Conservation (phyloP, 2,797 vertebrate species). For the Molossus molossus region DNA sequence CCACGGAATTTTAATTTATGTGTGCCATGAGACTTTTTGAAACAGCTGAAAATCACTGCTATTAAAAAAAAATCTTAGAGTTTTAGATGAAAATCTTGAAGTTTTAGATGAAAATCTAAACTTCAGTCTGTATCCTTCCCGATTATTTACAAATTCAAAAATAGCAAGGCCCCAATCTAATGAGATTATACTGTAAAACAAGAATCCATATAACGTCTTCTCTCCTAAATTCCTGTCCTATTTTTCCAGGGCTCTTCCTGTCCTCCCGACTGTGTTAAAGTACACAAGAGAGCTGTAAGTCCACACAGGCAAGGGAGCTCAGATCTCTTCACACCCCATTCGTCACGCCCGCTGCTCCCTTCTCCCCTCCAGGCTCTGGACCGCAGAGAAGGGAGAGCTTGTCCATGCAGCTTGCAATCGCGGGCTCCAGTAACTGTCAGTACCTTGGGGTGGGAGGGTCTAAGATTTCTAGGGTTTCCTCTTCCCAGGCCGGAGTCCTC, state of each 20-base stretch:
- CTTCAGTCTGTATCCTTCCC: slow-evolving; percentile 13
- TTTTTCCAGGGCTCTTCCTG: neutral
- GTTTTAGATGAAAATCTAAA: slow-evolving; percentile 50
- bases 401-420: neutral
- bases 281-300: neutral
- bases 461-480: neutral
- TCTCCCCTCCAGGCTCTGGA: neutral
- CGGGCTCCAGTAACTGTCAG: neutral
- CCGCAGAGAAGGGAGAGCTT: neutral
- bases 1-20: neutral
- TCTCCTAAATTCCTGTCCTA: neutral
- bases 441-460: neutral
- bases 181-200: neutral
- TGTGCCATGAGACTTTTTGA: neutral
- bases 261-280: neutral
- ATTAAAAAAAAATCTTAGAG: neutral
- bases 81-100: neutral
- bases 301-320: neutral
- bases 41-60: neutral
- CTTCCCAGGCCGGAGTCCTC: neutral
- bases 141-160: slow-evolving; percentile 64
- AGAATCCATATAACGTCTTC: neutral
- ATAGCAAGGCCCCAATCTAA: slow-evolving; percentile 31
- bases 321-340: neutral
- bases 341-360: neutral